Evolutionary conservation across 2,888 invertebrate species (phyloP), one percentile per base, ranked within the genome.

Genomic region (Archips crataeganus): DNA sequence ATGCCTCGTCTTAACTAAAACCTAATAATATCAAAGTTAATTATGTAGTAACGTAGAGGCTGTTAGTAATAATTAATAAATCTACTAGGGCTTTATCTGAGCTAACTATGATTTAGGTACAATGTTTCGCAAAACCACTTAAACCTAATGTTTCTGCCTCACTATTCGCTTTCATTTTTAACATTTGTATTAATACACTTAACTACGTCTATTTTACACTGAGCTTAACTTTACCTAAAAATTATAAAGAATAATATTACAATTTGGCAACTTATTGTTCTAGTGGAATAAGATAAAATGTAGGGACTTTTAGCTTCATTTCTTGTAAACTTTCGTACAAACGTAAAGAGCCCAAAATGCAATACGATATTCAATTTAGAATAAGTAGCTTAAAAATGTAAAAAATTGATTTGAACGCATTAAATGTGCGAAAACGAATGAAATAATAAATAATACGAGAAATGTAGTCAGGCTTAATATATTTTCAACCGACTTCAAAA

Each of bases 121-220:
- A 81, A 77, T 65, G 69, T 75, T 66, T 70, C 62, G 63, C 76
- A 69, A 57, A 71, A 76, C 77, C 74, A 74, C 76, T 75, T 75
- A 70, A 45, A 57, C 32, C 79, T 79, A 79, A 61, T 66, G 67
- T 77, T 80, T 85, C 85, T 82, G 82, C 85, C 92, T 92, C 93
- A 93, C 93, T 92, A 91, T 92, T 83, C 85, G 88, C 92, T 92
- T 92, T 92, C 92, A 92, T 88, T 82, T 88, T 84, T 80, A 75
- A 70, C 49, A 54, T 75, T 57, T 76, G 57, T 76, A 70, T 74
- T 76, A 75, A 77, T 78, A 78, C 62, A 57, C 32, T 34, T 71
- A 64, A n/a, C 60, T 74, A 70, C 62, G 60, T 61, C 60, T 75
- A 70, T 65, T 57, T 61, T 76, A 70, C 54, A 59, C 60, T 65